Evolutionary conservation across 1,140 invertebrate genomes (phyloP).

Genomic region (Trissolcus basalis): DNA sequence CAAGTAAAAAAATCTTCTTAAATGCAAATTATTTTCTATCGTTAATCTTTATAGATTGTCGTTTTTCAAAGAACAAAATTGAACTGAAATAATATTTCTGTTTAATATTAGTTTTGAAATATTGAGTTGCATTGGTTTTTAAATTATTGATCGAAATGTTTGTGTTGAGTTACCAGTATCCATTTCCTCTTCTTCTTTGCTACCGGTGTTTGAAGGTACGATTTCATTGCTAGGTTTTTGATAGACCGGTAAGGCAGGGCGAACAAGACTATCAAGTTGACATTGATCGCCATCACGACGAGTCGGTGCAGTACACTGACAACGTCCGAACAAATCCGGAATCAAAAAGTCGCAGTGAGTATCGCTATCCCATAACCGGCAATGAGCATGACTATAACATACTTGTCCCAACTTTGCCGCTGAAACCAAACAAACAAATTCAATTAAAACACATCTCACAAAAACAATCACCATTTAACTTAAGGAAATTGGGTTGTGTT

Average conservation of each 20-base stretch:
- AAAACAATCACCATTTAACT: too few species aligned
- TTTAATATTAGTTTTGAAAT: too few species aligned
- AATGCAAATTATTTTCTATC: too few species aligned
- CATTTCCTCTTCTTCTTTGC: slow-evolving; percentile 46
- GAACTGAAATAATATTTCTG: too few species aligned
- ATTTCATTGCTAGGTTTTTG: slow-evolving; percentile 49
- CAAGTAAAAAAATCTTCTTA: too few species aligned
- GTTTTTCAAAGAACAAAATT: too few species aligned
- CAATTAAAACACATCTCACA: too few species aligned
- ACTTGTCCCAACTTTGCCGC: slow-evolving; percentile 90
- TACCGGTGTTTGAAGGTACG: slow-evolving; percentile 4
- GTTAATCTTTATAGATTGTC: too few species aligned
- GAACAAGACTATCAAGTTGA: slow-evolving; percentile 67
- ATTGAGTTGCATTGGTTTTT: too few species aligned
- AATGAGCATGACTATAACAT: slow-evolving; percentile 93
- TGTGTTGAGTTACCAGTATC: slow-evolving; percentile 57
- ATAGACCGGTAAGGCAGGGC: slow-evolving; percentile 54
- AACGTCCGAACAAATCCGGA: slow-evolving; percentile 90
- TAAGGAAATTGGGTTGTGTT: too few species aligned
- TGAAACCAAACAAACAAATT: slow-evolving; percentile 72
- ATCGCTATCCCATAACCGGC: slow-evolving; percentile 86
- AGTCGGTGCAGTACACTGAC: slow-evolving; percentile 85
- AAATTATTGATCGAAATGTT: background rate
- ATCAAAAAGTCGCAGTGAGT: slow-evolving; percentile 92
- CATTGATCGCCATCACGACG: slow-evolving; percentile 81